Percentiles rank a stretch among this genome's conserved stretches.
phyloP scores from a whole-genome alignment of 2,888 invertebrate species.

The Cyaniris semiargus region DNA sequence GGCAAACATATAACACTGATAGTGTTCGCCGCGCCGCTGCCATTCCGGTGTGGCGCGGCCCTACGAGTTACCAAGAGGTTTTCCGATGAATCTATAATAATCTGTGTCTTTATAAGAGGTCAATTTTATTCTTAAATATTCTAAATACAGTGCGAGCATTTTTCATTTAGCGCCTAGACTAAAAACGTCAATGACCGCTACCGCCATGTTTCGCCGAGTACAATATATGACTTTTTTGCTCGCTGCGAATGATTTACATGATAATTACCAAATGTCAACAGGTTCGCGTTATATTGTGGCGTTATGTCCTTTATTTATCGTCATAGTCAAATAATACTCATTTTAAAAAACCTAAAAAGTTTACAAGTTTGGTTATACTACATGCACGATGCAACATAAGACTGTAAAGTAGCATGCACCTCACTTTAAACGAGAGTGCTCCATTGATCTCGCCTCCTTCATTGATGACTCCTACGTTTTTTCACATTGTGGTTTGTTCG shows the following conservation, averaged over 20 bases:
- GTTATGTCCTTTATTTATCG: neutral
- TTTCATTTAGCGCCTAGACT: too few relatives aligned
- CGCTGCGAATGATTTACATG: neutral
- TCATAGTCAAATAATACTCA: neutral
- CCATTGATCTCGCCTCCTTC: conserved; percentile 10
- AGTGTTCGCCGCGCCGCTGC: too few relatives aligned
- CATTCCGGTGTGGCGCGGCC: too few relatives aligned
- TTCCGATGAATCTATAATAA: too few relatives aligned
- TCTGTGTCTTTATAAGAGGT: too few relatives aligned
- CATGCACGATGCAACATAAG: neutral
- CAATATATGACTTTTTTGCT: conserved; percentile 11
- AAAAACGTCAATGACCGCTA: too few relatives aligned
- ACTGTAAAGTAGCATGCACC: neutral
- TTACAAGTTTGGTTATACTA: neutral
- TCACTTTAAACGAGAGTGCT: neutral
- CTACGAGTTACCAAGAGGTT: too few relatives aligned
- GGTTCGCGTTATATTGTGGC: neutral
- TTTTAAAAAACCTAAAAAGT: neutral
- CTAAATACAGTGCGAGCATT: too few relatives aligned
- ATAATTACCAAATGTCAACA: conserved; percentile 19
- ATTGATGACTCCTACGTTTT: conserved; percentile 16
- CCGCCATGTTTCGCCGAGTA: too few relatives aligned
- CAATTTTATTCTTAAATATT: too few relatives aligned
- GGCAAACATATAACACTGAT: too few relatives aligned
- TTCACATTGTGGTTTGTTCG: conserved; percentile 30